These are phyloP conservation scores for Myotis myotis DNA, from an alignment of 2,797 vertebrate species.

Conservation along the genomic window DNA sequence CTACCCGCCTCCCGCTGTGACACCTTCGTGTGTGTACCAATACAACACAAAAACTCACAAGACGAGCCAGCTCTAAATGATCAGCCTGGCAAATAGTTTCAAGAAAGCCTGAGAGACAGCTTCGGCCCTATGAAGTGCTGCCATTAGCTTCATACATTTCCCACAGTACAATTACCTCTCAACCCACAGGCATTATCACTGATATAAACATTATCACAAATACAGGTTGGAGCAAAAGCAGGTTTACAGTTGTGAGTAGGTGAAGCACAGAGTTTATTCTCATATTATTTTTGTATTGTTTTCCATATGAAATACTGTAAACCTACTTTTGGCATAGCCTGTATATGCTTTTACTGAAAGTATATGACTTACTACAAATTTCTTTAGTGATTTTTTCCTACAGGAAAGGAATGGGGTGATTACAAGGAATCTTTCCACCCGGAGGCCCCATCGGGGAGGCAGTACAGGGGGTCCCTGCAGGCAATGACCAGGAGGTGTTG, in stretches of 20 bases:
- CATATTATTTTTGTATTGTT: neutral
- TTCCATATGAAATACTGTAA: neutral
- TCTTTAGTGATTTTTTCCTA: neutral
- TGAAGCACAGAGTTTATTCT: neutral
- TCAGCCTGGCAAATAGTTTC: neutral
- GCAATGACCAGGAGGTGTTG: neutral
- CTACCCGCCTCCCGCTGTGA: neutral
- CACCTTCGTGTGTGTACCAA: neutral
- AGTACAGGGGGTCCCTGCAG: neutral
- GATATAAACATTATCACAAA: neutral
- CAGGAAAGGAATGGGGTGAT: neutral
- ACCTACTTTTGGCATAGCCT: neutral
- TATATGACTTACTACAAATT: neutral
- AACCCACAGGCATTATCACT: neutral
- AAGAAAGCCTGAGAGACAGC: neutral
- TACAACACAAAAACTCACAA: neutral
- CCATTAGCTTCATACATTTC: neutral
- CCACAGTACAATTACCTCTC: neutral
- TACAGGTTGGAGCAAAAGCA: neutral
- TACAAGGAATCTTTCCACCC: neutral
- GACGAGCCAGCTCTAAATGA: neutral
- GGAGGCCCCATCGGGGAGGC: neutral
- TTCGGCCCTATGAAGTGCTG: neutral
- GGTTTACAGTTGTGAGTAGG: neutral
- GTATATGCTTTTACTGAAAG: neutral